Evolutionary conservation across 2,113 vertebrate species (phyloP).

Genomic region (Rhynchopsitta pachyrhyncha): DNA sequence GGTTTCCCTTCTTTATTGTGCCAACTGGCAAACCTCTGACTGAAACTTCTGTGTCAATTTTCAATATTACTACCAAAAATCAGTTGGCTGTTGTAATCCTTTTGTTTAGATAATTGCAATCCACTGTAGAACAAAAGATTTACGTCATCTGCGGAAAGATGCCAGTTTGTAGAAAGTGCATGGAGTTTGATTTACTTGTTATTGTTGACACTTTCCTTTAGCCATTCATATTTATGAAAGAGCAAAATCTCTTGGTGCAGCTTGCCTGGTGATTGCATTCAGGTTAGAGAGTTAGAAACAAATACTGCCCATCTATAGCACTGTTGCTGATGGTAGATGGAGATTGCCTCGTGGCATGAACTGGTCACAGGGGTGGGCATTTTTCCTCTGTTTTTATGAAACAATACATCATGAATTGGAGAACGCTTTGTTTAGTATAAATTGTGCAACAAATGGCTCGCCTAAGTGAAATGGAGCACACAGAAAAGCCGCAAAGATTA

Average conservation of each 20-base stretch:
- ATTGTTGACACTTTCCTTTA: not conserved
- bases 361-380: not conserved
- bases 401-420: not conserved
- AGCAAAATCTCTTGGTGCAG: not conserved
- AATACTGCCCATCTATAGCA: not conserved
- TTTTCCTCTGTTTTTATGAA: not conserved
- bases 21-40: slow-evolving; percentile 33
- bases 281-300: not conserved
- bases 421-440: not conserved
- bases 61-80: slow-evolving; percentile 13
- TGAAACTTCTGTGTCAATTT: slow-evolving; percentile 12
- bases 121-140: slow-evolving; percentile 15
- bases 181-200: not conserved
- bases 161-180: not conserved
- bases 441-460: not conserved
- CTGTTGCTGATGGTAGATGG: not conserved
- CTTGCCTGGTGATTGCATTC: not conserved
- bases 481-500: not conserved
- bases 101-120: slow-evolving; percentile 42
- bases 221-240: slow-evolving; percentile 2
- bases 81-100: slow-evolving; percentile 13
- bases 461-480: not conserved
- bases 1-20: slow-evolving; percentile 11
- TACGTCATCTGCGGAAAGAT: not conserved
- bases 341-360: not conserved